Evolutionary conservation across 2,888 invertebrate genomes (phyloP), one percentile per base, ranked within the genome.

Genomic region (Netelia fuscicornis): DNA sequence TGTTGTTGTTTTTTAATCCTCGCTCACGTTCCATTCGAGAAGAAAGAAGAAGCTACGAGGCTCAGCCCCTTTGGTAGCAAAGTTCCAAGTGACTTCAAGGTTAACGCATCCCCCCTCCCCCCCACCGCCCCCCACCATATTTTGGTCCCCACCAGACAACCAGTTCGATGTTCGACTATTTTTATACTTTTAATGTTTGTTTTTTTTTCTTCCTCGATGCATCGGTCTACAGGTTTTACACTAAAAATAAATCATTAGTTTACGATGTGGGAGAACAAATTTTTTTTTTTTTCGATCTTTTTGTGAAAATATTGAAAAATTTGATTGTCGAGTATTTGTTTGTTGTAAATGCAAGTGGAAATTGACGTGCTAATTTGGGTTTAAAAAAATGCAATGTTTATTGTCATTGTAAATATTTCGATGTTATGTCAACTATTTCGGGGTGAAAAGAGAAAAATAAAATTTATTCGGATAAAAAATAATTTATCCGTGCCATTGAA

Each of bases 51-150:
- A 58, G 17, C 20, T 8, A 58, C 71, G 70, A 62, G 62, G 72
- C 60, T 30, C 79, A 54, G 64, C 74, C 25, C 48, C 75, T 20
- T 64, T 72, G 42, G 78, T 54, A 48, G 81, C 68, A 23, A 60
- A 79, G 81, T 75, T 64, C 58, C 48, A 74, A 85, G 82, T 75
- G 60, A 75, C 79, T 82, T 85, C 85, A 85, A 85, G 85, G 85
- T 79, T 79, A 78, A 62, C 75, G 10, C 25, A 44, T 68, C 44
- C 25, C 48, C 37, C 58, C 77, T 5, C 60, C 20, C 37, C 17
- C 70, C 25, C 23, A 0, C 17, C 17, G 17, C 17, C 17, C 17
- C 17, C 17, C 17, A 17, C 17, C 17, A 75, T 17, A 30, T 62
- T 74, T 65, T 17, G 58, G 58, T 10, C 17, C 58, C 58, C 58